Conservation (phyloP, 2,888 invertebrate genomes). For the Mellilla xanthometata region DNA sequence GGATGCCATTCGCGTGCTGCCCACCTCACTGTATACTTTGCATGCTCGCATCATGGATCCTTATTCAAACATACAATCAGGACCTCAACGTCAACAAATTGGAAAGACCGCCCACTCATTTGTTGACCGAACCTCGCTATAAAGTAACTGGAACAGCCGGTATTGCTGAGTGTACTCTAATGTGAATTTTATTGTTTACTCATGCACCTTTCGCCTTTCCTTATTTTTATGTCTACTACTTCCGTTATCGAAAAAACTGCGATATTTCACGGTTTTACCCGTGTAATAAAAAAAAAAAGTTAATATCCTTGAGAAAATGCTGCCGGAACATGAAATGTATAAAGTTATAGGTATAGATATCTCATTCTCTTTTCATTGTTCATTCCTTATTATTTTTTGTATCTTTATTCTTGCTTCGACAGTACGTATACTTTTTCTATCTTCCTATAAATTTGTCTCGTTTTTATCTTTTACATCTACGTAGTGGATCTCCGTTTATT, state of each 20-base stretch:
- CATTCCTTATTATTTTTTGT: too few species aligned
- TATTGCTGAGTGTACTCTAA: conserved; percentile 9
- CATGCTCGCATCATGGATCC: conserved; percentile 53
- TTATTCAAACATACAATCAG: conserved; percentile 64
- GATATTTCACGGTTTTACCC: too few species aligned
- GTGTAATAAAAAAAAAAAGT: too few species aligned
- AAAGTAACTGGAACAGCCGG: conserved; percentile 27
- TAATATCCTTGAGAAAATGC: too few species aligned
- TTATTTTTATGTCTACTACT: neutral
- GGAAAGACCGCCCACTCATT: conserved; percentile 63
- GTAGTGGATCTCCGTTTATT: conserved; percentile 57
- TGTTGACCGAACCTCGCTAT: conserved; percentile 32
- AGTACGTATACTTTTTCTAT: too few species aligned
- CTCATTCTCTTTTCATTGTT: too few species aligned
- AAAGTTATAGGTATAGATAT: too few species aligned
- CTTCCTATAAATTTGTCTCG: too few species aligned
- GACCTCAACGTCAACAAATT: conserved; percentile 67
- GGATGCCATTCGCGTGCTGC: conserved; percentile 51
- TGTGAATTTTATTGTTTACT: conserved; percentile 24
- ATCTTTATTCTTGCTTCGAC: too few species aligned
- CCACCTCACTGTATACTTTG: conserved; percentile 50
- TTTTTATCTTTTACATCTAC: conserved; percentile 27
- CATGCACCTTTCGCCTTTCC: neutral
- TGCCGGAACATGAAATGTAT: too few species aligned
- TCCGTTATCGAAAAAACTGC: too few species aligned